Conservation (phyloP, 2,113 vertebrate genomes). For the Hyaena hyaena region DNA sequence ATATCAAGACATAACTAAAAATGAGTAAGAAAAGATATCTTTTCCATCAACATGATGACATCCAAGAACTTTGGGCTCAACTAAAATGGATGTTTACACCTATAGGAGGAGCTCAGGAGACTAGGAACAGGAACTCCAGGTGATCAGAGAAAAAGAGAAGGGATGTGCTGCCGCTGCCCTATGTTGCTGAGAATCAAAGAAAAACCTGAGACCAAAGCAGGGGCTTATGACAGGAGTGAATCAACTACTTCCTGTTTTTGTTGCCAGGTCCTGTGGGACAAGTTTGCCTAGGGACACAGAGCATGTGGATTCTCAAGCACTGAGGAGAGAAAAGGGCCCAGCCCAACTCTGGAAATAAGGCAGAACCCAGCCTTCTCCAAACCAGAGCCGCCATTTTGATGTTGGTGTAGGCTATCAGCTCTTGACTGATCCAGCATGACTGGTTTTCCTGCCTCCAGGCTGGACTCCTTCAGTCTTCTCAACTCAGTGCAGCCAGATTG, state of each 20-base stretch:
- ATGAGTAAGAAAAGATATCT: background rate
- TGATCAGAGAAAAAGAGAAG: background rate
- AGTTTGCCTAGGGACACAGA: background rate
- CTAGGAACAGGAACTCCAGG: background rate
- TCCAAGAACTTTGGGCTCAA: background rate
- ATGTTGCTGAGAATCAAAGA: background rate
- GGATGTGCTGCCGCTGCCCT: background rate
- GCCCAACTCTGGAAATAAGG: background rate
- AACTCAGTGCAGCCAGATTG: background rate
- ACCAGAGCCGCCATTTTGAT: too few relatives aligned
- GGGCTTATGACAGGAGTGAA: background rate
- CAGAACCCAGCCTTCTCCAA: background rate
- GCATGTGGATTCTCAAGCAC: background rate
- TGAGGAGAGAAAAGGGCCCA: fast-evolving
- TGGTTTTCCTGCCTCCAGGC: background rate
- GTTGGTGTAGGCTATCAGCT: background rate
- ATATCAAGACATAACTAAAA: background rate
- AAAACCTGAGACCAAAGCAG: background rate
- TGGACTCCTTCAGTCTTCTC: background rate
- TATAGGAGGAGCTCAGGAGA: background rate
- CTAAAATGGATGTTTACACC: background rate
- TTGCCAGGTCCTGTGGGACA: fast-evolving
- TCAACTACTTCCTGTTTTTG: background rate
- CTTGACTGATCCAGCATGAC: background rate
- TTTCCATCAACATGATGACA: too few relatives aligned